These are phyloP conservation scores for Cavia porcellus DNA, from an alignment of 2,113 vertebrate species.

Conservation along the genomic window DNA sequence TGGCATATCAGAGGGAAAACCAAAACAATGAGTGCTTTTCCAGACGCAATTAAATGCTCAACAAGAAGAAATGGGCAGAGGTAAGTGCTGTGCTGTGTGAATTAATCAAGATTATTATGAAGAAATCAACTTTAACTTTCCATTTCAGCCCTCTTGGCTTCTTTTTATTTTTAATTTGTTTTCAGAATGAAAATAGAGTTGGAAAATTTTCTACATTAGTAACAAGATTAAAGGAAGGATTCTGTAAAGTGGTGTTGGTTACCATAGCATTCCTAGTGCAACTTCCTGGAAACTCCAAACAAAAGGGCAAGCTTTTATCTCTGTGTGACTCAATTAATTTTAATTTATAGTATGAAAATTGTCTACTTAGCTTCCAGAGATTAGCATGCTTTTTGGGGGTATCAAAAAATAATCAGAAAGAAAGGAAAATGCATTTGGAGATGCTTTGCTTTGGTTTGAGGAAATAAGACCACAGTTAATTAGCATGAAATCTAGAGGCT, in stretches of 20 bases:
- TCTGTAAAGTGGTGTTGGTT: slow-evolving; percentile 78
- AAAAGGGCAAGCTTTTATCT: slow-evolving; percentile 82
- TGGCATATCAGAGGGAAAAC: not conserved
- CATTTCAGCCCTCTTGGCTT: not conserved
- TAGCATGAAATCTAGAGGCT: not conserved
- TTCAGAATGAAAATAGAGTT: slow-evolving; percentile 60
- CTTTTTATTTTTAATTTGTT: slow-evolving; percentile 56
- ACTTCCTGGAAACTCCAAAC: slow-evolving; percentile 78
- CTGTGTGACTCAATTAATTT: slow-evolving; percentile 81
- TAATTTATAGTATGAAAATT: slow-evolving; percentile 79
- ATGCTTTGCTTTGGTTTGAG: slow-evolving; percentile 3
- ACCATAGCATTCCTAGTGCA: slow-evolving; percentile 83
- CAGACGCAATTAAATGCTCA: slow-evolving; percentile 65
- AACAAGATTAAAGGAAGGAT: slow-evolving; percentile 78
- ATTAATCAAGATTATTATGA: not conserved
- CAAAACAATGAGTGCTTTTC: slow-evolving; percentile 30
- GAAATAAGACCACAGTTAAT: slow-evolving; percentile 32
- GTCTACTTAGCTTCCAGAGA: slow-evolving; percentile 80
- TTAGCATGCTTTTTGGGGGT: slow-evolving; percentile 73
- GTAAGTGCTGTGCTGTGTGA: not conserved
- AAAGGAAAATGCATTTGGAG: slow-evolving; percentile 28
- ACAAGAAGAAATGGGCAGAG: not conserved
- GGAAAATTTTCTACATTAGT: slow-evolving; percentile 80
- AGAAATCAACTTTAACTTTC: slow-evolving; percentile 24
- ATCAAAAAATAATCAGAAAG: slow-evolving; percentile 48